Evolutionary conservation across 2,797 vertebrate species (phyloP).

Genomic region (Phrynocephalus guinanensis): DNA sequence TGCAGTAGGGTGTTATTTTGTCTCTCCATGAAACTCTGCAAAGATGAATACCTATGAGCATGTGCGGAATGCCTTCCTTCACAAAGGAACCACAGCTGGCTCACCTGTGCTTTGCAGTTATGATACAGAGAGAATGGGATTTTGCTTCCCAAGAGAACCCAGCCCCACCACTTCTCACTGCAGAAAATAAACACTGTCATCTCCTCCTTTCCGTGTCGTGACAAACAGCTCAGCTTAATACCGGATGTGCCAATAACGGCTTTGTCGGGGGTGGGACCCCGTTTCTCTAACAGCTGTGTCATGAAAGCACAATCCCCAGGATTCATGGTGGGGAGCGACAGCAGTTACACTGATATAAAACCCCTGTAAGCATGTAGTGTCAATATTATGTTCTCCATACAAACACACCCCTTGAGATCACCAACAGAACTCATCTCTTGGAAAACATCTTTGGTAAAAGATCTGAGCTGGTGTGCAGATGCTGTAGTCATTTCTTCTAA

Average conservation of each 20-base stretch:
- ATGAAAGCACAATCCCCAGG: neutral
- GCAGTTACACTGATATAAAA: neutral
- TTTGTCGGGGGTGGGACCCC: neutral
- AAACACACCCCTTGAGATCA: neutral
- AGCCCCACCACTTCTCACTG: neutral
- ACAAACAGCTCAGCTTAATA: neutral
- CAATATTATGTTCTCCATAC: neutral
- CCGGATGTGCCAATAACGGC: neutral
- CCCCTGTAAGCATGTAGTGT: neutral
- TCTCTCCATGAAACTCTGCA: neutral
- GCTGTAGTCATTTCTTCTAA: neutral
- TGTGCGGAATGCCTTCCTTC: neutral
- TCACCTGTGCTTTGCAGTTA: neutral
- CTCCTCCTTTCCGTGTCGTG: neutral
- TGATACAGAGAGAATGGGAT: neutral
- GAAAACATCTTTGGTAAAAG: neutral
- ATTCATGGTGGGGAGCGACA: neutral
- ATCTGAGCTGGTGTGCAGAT: neutral
- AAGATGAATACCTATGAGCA: neutral
- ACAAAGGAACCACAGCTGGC: too few species aligned
- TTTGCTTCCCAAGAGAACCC: neutral
- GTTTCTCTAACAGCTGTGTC: neutral
- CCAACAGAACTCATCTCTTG: neutral
- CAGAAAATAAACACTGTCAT: neutral
- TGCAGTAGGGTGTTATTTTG: neutral